Conservation (phyloP, 2,797 vertebrate genomes). For the Pteropus rufus region DNA sequence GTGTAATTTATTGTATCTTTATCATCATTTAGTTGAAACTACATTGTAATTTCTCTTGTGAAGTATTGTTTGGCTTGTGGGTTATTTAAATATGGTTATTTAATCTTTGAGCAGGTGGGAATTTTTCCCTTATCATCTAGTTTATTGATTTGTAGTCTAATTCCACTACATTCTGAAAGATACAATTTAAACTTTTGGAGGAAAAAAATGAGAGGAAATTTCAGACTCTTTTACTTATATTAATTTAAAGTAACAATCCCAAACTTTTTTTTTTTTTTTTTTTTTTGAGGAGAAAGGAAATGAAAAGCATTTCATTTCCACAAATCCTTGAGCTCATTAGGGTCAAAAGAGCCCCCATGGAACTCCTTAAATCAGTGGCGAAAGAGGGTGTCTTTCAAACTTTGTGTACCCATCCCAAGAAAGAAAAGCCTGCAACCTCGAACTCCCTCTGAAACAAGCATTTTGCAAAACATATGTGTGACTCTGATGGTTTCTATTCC, state of each 20-base stretch:
- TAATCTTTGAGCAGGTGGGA: neutral
- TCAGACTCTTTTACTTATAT: neutral
- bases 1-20: neutral
- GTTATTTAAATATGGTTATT: neutral
- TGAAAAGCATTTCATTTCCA: neutral
- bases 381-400: neutral
- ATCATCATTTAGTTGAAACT: neutral
- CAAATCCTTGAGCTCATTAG: neutral
- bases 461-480: neutral
- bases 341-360: neutral
- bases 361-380: neutral
- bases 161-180: neutral
- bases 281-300: neutral
- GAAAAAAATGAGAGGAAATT: neutral
- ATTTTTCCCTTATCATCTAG: neutral
- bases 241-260: neutral
- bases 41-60: neutral
- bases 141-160: neutral
- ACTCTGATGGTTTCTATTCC: neutral
- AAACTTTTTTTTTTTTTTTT: neutral
- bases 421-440: neutral
- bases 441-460: neutral
- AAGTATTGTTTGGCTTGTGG: neutral
- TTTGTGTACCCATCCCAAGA: neutral
- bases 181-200: neutral